Evolutionary conservation across 2,888 invertebrate species (phyloP), one percentile per base, ranked within the genome.

Genomic region (Hedya salicella): DNA sequence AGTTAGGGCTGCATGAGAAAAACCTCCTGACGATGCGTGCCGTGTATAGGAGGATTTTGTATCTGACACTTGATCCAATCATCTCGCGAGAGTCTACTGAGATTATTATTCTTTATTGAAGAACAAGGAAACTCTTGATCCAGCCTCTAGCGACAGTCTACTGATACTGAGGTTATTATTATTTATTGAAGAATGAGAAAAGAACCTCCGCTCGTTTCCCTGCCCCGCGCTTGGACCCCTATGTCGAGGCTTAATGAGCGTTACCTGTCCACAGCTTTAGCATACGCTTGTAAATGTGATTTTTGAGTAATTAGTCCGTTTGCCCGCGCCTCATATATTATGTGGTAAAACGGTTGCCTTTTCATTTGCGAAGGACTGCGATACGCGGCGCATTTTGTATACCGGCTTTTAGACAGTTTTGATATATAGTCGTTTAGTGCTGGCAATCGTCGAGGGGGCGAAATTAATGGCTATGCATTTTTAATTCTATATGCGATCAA

Each of bases 261-360:
- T 79, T 80, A 82, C 82, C 79, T 83, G 82, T 85, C 85, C 82
- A 73, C 77, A 75, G 79, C 75, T 78, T 79, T 77, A 64, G 25
- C 44, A 74, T 81, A 71, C 73, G 76, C 75, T 77, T 80, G 81
- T 81, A 79, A 86, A 86, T 84, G 83, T 80, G 81, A 82, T 86
- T 83, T 86, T 84, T 79, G 78, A 87, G 88, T 87, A 87, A 87
- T 87, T 88, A 87, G 80, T 83, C 76, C 82, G 82, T 81, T 84
- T 82, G 75, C 84, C 68, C 71, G 71, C 75, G 80, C 80, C 77
- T 81, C 82, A 84, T 84, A 69, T 61, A 66, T 84, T 80, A 82
- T 77, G 76, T 72, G 76, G 75, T 74, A 77, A 80, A 80, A 70
- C 75, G 71, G 75, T 76, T 83, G 81, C 75, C 71, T 79, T 78